phyloP scores from a whole-genome alignment of 2,888 invertebrate genomes.

The Ceriagrion tenellum region DNA sequence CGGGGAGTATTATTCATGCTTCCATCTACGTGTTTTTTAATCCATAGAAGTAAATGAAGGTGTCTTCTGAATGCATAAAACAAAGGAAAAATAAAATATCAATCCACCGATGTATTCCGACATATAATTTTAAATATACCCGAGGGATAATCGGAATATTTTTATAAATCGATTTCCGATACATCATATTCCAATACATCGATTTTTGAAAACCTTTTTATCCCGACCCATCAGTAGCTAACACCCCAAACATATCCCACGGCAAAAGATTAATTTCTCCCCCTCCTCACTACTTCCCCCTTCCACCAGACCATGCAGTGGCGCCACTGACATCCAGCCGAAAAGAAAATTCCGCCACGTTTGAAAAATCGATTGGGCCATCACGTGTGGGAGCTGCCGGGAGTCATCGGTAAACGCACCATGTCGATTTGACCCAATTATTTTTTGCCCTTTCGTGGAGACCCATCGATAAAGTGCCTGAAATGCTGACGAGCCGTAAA shows the following conservation, averaged over 20 bases:
- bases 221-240: too few relatives aligned
- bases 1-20: too few relatives aligned
- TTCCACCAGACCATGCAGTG: neutral
- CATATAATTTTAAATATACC: too few relatives aligned
- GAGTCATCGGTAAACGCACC: neutral
- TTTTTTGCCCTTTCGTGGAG: neutral
- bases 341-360: neutral
- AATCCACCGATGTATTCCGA: too few relatives aligned
- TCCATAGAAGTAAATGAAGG: too few relatives aligned
- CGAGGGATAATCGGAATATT: too few relatives aligned
- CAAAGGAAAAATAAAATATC: too few relatives aligned
- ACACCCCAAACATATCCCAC: neutral
- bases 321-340: neutral
- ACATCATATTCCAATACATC: too few relatives aligned
- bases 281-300: neutral
- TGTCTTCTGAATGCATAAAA: too few relatives aligned
- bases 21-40: too few relatives aligned
- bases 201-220: too few relatives aligned
- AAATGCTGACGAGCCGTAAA: neutral
- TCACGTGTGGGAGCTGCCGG: neutral
- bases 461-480: neutral
- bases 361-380: neutral
- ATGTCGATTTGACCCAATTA: conserved; percentile 13
- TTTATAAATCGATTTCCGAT: too few relatives aligned
- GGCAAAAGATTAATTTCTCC: neutral